Evolutionary conservation across 2,888 invertebrate genomes (phyloP).

Genomic region (Lasioglossum villosulum): DNA sequence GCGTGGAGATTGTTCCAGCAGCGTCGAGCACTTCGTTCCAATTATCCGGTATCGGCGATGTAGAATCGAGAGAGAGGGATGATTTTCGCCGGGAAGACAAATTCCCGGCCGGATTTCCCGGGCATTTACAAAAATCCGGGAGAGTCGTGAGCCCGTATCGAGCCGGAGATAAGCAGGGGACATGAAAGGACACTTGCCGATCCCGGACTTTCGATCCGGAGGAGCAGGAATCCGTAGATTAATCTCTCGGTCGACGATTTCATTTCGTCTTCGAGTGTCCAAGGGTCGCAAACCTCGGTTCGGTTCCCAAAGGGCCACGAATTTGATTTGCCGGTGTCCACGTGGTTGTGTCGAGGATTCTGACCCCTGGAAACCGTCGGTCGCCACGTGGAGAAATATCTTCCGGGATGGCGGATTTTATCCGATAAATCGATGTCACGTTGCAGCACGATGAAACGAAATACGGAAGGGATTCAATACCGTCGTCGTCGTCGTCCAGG

Average conservation of each 20-base stretch:
- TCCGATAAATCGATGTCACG: slow-evolving; percentile 42
- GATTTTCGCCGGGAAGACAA: not conserved
- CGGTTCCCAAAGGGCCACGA: slow-evolving; percentile 9
- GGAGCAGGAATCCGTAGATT: slow-evolving; percentile 21
- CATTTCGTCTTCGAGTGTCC: slow-evolving; percentile 15
- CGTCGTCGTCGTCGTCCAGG: slow-evolving; percentile 1
- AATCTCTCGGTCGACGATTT: slow-evolving; percentile 50
- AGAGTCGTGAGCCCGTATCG: not conserved
- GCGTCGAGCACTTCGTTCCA: slow-evolving; percentile 1
- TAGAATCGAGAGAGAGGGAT: not conserved
- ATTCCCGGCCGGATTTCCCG: not conserved
- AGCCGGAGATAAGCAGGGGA: slow-evolving; percentile 17
- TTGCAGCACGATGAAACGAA: slow-evolving; percentile 24
- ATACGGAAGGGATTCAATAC: slow-evolving; percentile 31
- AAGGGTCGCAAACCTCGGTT: not conserved
- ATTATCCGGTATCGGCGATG: not conserved
- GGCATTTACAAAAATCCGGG: not conserved
- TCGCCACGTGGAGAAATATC: slow-evolving; percentile 28
- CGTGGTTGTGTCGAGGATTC: slow-evolving; percentile 7
- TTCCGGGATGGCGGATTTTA: slow-evolving; percentile 34
- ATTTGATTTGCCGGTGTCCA: slow-evolving; percentile 51
- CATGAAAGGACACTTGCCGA: slow-evolving; percentile 34
- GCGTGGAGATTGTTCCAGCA: not conserved
- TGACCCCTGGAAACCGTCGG: not conserved
- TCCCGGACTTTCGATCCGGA: not conserved